A percentile compares a stretch with the other conserved stretches of the same genome.
Conservation (phyloP, 2,888 invertebrate species). For the Gibbula magus region DNA sequence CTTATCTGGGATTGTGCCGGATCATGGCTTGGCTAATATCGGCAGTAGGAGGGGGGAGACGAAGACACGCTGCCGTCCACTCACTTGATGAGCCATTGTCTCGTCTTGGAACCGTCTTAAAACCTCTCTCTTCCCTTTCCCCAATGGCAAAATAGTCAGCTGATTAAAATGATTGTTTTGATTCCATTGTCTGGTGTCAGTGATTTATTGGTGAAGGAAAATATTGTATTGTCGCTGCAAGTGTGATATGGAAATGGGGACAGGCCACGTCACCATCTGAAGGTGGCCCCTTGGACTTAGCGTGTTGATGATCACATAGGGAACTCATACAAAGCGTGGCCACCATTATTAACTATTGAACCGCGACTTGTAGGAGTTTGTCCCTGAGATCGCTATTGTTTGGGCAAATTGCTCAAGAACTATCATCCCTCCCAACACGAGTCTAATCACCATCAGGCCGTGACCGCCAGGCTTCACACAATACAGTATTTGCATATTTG, state of each 20-base stretch:
- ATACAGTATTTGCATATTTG: conserved; percentile 35
- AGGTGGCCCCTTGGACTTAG: not conserved
- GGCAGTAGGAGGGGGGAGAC: not conserved
- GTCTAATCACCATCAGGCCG: conserved; percentile 22
- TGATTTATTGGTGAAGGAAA: conserved; percentile 27
- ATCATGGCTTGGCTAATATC: conserved; percentile 15
- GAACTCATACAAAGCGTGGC: conserved; percentile 11
- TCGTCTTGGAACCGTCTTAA: conserved; percentile 11
- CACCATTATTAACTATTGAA: conserved; percentile 22
- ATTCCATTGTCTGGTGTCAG: conserved; percentile 22
- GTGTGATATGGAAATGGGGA: conserved; percentile 28
- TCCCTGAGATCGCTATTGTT: conserved; percentile 12
- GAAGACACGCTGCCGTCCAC: not conserved
- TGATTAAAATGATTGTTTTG: conserved; percentile 28
- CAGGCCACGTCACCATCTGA: conserved; percentile 12
- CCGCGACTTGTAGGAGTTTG: conserved; percentile 20
- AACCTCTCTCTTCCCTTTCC: conserved; percentile 2
- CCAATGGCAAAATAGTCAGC: conserved; percentile 22
- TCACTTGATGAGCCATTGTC: conserved; percentile 21
- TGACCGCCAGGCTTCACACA: conserved; percentile 7
- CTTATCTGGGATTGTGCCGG: conserved; percentile 23
- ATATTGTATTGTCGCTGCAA: conserved; percentile 21
- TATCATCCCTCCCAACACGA: conserved; percentile 20
- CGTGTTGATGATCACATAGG: conserved; percentile 20
- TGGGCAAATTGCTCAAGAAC: conserved; percentile 17